Conservation (phyloP, 2,797 vertebrate genomes). For the Enteromius unitaeniatus region DNA sequence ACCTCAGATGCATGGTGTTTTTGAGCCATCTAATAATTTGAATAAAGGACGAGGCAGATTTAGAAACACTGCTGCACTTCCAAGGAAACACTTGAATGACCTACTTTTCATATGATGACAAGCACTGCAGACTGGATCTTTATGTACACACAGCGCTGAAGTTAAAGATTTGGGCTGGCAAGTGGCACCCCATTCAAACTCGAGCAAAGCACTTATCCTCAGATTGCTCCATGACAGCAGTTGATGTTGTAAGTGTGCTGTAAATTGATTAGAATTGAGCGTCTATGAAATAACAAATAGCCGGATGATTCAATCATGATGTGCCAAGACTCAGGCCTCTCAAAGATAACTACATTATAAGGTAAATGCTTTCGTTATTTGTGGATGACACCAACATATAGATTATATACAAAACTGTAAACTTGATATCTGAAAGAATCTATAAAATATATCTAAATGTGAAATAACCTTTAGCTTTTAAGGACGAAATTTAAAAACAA, state of each 20-base stretch:
- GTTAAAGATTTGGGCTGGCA: slow-evolving; percentile 6
- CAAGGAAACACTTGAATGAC: slow-evolving; percentile 21
- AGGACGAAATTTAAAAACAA: neutral
- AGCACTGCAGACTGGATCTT: slow-evolving; percentile 14
- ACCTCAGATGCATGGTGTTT: neutral
- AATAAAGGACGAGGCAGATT: slow-evolving; percentile 16
- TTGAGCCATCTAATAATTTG: slow-evolving; percentile 2
- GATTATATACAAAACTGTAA: neutral
- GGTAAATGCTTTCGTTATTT: slow-evolving; percentile 1
- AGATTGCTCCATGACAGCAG: neutral
- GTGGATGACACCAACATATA: too few species aligned
- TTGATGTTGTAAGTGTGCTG: slow-evolving; percentile 10
- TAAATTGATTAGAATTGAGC: slow-evolving; percentile 13
- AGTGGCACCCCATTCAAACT: neutral
- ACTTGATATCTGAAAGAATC: neutral
- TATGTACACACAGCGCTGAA: neutral
- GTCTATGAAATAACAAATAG: slow-evolving; percentile 22
- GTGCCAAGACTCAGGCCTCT: neutral
- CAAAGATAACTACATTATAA: neutral
- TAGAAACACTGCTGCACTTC: slow-evolving; percentile 25
- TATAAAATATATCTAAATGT: neutral
- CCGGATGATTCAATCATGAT: neutral
- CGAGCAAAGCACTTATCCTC: neutral
- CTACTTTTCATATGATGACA: slow-evolving; percentile 34
- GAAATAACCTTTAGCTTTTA: neutral